Evolutionary conservation across 1,140 invertebrate species (phyloP).

Genomic region (Apis dorsata): DNA sequence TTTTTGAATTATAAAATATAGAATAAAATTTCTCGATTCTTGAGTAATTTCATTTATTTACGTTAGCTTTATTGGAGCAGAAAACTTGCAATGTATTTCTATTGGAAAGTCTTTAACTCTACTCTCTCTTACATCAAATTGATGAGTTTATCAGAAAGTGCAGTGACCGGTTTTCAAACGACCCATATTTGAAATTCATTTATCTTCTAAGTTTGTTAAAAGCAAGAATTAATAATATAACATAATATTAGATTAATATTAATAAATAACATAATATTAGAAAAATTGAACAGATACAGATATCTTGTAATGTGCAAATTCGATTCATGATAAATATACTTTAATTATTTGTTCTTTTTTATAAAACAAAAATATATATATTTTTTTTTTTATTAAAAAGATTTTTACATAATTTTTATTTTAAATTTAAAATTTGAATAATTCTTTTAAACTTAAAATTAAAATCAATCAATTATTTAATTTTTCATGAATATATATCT

Average conservation of each 20-base stretch:
- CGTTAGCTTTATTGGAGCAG: conserved; percentile 26
- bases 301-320: not conserved
- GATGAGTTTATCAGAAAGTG: conserved; percentile 34
- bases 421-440: not conserved
- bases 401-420: not conserved
- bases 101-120: conserved; percentile 15
- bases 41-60: conserved; percentile 16
- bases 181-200: conserved; percentile 40
- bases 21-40: not conserved
- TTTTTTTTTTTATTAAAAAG: not conserved
- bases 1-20: not conserved
- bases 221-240: conserved; percentile 20
- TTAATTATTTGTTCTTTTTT: not conserved
- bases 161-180: conserved; percentile 27
- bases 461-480: not conserved
- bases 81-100: conserved; percentile 39
- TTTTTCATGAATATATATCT: not conserved
- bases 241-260: no score
- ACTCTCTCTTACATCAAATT: not conserved
- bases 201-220: not conserved
- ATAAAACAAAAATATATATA: no score
- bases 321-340: not conserved
- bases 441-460: not conserved
- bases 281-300: not conserved
- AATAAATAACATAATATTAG: no score